Evolutionary conservation across 2,888 invertebrate species (phyloP), one percentile per base, ranked within the genome.

Genomic region (Brachypterus glaber): DNA sequence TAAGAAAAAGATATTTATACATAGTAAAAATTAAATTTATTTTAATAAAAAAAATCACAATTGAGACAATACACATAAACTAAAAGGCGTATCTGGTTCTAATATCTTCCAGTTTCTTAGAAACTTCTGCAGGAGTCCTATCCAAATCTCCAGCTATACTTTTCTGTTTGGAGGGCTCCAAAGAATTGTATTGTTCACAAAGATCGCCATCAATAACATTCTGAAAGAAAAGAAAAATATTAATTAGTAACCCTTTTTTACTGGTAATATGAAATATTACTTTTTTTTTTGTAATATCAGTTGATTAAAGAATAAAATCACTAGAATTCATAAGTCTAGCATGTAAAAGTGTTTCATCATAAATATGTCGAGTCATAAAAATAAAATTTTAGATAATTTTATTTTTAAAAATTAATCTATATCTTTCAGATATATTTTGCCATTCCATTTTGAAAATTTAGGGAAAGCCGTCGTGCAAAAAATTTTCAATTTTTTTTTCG

Each of bases 131-230:
- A 0, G 96, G 86, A 1, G 90, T 92, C 55, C 93, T 77, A 62
- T 96, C 97, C 55, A 99, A 74, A 64, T 97, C 96, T 30, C 84
- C 79, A 0, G 96, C 85, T 42, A 99, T 95, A 46, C 85, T 84
- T 57, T 92, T 93, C 64, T 99, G 98, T 64, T 96, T 97, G 0
- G 76, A 69, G 0, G 85, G 78, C 53, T 98, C 98, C 57, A 99
- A 75, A 0, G 95, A 91, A 63, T 93, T 93, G 69, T 90, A 99
- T 70, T 97, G 96, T 66, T 99, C 98, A 65, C 98, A 99, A 32
- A 99, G 72, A 67, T 99, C 98, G 2, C 98, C 98, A 63, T 99
- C 98, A 50, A 98, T 87, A 1, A 98, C 93, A 70, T 92, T 95
- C 82, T 93, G 73, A 5, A 74, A 73, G 60, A 62, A 46, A 48